Conservation (phyloP, 2,888 invertebrate genomes). For the Cyclophora albipunctata region DNA sequence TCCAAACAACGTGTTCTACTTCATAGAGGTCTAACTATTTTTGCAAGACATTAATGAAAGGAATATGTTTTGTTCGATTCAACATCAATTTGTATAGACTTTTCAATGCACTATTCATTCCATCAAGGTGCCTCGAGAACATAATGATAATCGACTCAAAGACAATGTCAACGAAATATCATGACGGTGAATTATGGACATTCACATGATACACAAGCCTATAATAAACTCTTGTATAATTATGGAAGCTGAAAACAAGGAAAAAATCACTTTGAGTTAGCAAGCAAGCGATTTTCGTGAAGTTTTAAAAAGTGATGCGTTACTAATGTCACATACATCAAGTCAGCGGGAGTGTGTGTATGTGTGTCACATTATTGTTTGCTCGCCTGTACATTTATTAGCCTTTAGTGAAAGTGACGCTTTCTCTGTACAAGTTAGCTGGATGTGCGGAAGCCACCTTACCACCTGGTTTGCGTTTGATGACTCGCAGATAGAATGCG, state of each 20-base stretch:
- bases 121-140: too few relatives aligned
- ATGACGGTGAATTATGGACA: constrained; percentile 20
- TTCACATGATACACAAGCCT: constrained; percentile 29
- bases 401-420: constrained; percentile 46
- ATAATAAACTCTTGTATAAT: constrained; percentile 24
- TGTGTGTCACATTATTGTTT: constrained; percentile 14
- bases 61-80: neutral
- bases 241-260: constrained; percentile 48
- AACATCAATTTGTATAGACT: neutral
- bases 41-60: constrained; percentile 1
- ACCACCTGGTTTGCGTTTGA: constrained; percentile 32
- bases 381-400: constrained; percentile 23
- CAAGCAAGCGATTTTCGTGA: constrained; percentile 64
- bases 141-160: neutral
- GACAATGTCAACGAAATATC: constrained; percentile 9
- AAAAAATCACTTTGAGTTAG: constrained; percentile 45
- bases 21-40: neutral
- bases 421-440: constrained; percentile 42
- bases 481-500: constrained; percentile 43
- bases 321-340: constrained; percentile 44
- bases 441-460: constrained; percentile 46
- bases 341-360: constrained; percentile 14
- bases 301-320: constrained; percentile 46
- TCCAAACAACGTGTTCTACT: constrained; percentile 1
- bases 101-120: neutral